Conservation (phyloP, 2,888 invertebrate genomes). For the Laothoe populi region DNA sequence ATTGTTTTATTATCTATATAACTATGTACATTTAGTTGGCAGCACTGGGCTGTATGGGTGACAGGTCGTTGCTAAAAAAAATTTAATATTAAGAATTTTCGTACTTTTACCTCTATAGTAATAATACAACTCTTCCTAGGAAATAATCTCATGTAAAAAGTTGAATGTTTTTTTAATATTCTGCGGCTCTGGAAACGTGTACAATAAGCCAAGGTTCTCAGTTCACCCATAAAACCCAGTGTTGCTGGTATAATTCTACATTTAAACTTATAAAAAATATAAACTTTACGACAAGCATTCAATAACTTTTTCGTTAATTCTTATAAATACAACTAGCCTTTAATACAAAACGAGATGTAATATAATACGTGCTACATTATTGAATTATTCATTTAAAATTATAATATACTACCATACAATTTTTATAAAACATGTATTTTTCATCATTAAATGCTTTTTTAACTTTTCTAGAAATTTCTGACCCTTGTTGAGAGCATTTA, state of each 20-base stretch:
- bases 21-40: conserved; percentile 26
- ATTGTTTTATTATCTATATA: conserved; percentile 10
- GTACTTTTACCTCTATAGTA: too few relatives aligned
- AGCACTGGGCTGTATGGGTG: conserved; percentile 8
- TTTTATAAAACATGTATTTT: neutral
- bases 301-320: conserved; percentile 4
- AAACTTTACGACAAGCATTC: conserved; percentile 19
- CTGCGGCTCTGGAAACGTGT: too few relatives aligned
- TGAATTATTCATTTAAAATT: neutral
- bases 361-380: conserved; percentile 4
- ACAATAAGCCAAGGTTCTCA: neutral
- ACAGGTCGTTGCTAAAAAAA: neutral
- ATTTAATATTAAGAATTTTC: too few relatives aligned
- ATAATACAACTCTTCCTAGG: too few relatives aligned
- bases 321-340: conserved; percentile 12
- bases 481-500: neutral
- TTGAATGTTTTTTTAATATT: too few relatives aligned
- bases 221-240: neutral
- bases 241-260: conserved; percentile 11
- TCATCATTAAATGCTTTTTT: neutral
- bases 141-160: too few relatives aligned
- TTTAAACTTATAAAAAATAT: conserved; percentile 21
- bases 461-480: neutral
- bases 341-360: neutral
- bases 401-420: neutral